Evolutionary conservation across 2,888 invertebrate genomes (phyloP).

Genomic region (Nephrotoma flavescens): DNA sequence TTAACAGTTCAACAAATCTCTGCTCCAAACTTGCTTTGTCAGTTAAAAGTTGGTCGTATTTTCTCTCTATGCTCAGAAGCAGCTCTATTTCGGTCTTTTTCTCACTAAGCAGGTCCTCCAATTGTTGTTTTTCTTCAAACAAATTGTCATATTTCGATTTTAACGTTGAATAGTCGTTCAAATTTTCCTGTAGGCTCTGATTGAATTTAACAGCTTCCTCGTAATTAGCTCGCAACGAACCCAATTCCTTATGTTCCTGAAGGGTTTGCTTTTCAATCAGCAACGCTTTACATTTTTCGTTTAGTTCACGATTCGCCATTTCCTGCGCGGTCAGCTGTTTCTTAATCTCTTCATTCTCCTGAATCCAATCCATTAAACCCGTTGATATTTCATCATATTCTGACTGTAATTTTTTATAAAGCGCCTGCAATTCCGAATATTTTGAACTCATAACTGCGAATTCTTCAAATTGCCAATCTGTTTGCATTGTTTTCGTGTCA

Average conservation of each 20-base stretch:
- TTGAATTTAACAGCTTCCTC: background rate
- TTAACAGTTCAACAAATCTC: background rate
- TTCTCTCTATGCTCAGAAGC: background rate
- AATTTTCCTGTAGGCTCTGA: background rate
- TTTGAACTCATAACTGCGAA: background rate
- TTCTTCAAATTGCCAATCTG: background rate
- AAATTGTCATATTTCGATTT: background rate
- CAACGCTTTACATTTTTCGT: background rate
- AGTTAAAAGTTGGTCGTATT: background rate
- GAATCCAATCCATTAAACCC: conserved; percentile 40
- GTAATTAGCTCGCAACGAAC: background rate
- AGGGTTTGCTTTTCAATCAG: background rate
- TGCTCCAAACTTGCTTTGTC: background rate
- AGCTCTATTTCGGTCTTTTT: background rate
- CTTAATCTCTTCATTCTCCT: conserved; percentile 37
- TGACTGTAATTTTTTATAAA: conserved; percentile 31
- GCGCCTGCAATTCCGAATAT: conserved; percentile 8
- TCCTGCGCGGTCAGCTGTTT: background rate
- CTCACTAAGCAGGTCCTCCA: background rate
- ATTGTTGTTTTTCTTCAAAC: background rate
- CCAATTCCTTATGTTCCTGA: background rate
- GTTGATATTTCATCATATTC: conserved; percentile 41
- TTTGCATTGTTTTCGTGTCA: background rate
- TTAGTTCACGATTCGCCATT: background rate
- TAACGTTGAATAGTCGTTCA: background rate